Percentiles rank a stretch among this genome's conserved stretches.
phyloP scores from a whole-genome alignment of 2,797 vertebrate species.

The Dendrocincla tyrannina region DNA sequence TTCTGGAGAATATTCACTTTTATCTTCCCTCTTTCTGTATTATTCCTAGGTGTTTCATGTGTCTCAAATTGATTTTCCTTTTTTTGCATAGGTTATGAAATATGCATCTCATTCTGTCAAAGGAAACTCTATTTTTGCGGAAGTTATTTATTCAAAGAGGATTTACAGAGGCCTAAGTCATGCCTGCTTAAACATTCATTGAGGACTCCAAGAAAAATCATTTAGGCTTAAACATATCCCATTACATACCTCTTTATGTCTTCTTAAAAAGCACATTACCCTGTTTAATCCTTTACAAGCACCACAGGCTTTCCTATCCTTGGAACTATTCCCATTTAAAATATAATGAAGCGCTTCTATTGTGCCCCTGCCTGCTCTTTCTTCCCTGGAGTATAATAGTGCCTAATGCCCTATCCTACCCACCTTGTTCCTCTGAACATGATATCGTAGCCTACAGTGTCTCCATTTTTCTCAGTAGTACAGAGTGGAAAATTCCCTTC shows the following conservation, averaged over 20 bases:
- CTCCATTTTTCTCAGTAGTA: conserved; percentile 26
- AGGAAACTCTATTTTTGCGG: not conserved
- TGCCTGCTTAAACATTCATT: conserved; percentile 65
- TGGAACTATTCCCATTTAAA: conserved; percentile 58
- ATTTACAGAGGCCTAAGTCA: conserved; percentile 56
- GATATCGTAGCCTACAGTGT: not conserved
- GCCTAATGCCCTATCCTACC: conserved; percentile 46
- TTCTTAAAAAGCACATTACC: conserved; percentile 68
- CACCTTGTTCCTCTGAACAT: conserved; percentile 35
- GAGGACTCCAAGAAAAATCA: conserved; percentile 54
- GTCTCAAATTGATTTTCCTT: conserved; percentile 16
- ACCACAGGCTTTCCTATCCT: conserved; percentile 38
- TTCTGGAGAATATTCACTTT: conserved; percentile 1
- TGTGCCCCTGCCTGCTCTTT: conserved; percentile 52
- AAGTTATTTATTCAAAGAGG: conserved; percentile 47
- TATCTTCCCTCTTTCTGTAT: not conserved
- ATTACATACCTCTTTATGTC: conserved; percentile 63
- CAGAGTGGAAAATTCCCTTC: conserved; percentile 39
- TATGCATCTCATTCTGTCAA: conserved; percentile 21
- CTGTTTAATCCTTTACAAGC: conserved; percentile 64
- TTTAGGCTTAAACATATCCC: conserved; percentile 53
- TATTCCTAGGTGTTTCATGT: not conserved
- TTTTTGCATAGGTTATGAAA: conserved; percentile 44
- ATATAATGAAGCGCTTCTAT: conserved; percentile 32
- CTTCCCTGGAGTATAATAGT: conserved; percentile 37